These are phyloP conservation scores for Phalacrocorax aristotelis DNA, from an alignment of 2,113 vertebrate species.

Conservation along the genomic window DNA sequence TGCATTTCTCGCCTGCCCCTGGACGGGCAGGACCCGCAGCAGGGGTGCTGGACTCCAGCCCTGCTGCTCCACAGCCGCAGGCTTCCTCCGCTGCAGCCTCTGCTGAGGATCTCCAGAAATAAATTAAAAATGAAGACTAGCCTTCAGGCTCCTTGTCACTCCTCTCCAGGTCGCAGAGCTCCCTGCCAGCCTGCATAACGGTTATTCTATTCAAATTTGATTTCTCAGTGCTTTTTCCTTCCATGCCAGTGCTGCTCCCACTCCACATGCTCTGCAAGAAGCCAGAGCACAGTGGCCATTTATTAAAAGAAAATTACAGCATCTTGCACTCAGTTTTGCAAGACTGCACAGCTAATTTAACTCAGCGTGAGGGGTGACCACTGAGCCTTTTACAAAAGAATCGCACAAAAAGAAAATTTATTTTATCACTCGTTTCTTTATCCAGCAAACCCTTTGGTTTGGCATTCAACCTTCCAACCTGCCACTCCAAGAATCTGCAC, in stretches of 20 bases:
- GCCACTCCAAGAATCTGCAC: background rate
- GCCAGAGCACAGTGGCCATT: background rate
- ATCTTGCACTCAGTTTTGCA: background rate
- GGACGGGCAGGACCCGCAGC: background rate
- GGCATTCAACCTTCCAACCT: background rate
- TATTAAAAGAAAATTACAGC: background rate
- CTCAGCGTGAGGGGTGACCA: background rate
- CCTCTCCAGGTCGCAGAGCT: background rate
- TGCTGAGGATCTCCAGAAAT: background rate
- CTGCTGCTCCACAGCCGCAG: background rate
- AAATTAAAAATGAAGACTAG: background rate
- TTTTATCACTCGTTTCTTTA: constrained; percentile 9
- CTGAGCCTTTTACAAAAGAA: background rate
- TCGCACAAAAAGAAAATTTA: background rate
- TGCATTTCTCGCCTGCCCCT: rapidly evolving
- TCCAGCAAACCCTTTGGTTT: background rate
- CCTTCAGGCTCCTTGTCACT: background rate
- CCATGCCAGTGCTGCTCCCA: background rate
- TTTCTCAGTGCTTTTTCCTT: background rate
- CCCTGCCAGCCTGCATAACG: background rate
- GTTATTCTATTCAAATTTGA: background rate
- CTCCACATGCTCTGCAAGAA: background rate
- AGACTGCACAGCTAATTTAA: background rate
- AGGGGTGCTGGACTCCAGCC: background rate
- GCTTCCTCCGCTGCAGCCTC: background rate